phyloP scores from a whole-genome alignment of 2,888 invertebrate species.

The Plusia festucae region DNA sequence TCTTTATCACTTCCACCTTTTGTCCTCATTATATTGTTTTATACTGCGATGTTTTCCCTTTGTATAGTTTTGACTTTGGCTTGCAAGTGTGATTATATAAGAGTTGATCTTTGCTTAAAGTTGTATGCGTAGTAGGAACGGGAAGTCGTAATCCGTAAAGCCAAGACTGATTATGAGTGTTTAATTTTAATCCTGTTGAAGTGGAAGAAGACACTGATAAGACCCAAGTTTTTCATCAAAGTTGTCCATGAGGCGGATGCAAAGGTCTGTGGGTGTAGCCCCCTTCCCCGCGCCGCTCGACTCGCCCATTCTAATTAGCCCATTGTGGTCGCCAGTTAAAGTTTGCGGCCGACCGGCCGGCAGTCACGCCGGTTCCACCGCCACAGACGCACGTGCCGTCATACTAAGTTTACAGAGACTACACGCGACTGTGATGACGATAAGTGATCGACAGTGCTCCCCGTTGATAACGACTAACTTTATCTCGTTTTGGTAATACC shows the following conservation, averaged over 20 bases:
- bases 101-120: neutral
- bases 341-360: constrained; percentile 84
- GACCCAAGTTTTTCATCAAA: constrained; percentile 76
- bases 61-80: neutral
- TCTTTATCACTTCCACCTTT: neutral
- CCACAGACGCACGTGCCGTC: constrained; percentile 72
- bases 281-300: constrained; percentile 72
- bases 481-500: constrained; percentile 66
- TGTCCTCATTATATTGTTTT: constrained; percentile 25
- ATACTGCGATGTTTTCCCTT: neutral
- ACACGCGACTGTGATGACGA: constrained; percentile 84
- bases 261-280: constrained; percentile 86
- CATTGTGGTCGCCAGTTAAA: constrained; percentile 86
- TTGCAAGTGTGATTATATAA: constrained; percentile 10
- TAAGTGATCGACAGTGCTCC: constrained; percentile 82
- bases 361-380: constrained; percentile 82
- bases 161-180: neutral
- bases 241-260: constrained; percentile 85
- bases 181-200: constrained; percentile 50
- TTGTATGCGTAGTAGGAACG: neutral
- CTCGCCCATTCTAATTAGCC: constrained; percentile 88
- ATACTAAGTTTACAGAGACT: constrained; percentile 49
- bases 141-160: neutral
- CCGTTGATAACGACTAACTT: constrained; percentile 75
- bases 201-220: constrained; percentile 69